Evolutionary conservation across 2,113 vertebrate genomes (phyloP).

Genomic region (Paramormyrops kingsleyae): DNA sequence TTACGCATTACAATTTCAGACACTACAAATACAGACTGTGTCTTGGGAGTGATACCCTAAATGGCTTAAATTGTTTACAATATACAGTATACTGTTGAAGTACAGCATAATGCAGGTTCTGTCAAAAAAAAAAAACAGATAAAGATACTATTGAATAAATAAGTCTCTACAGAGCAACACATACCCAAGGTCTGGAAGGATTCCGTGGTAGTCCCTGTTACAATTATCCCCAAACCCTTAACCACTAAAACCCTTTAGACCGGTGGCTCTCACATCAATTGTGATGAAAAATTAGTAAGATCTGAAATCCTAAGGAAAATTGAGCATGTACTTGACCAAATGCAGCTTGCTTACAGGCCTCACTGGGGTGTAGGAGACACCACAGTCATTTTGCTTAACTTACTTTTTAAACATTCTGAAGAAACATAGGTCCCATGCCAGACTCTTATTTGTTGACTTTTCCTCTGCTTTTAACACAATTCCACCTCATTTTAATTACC

Average conservation of each 20-base stretch:
- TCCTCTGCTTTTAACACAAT: not conserved
- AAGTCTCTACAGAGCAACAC: constrained; percentile 41
- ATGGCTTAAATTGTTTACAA: not conserved
- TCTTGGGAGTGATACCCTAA: not conserved
- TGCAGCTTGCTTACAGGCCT: not conserved
- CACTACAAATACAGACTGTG: not conserved
- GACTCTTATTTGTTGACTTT: not conserved
- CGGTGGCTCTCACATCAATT: not conserved
- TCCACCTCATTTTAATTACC: not conserved
- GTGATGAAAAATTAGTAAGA: not conserved
- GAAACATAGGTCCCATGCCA: not conserved
- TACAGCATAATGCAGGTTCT: no score
- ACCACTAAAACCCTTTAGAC: not conserved
- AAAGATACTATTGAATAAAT: constrained; percentile 8
- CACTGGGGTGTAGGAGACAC: not conserved
- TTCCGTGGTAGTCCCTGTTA: not conserved
- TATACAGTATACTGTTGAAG: not conserved
- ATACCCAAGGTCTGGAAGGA: not conserved
- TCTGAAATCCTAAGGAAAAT: not conserved
- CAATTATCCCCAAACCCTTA: not conserved
- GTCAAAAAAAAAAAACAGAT: not conserved
- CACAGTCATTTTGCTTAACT: not conserved
- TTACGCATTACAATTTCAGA: not conserved
- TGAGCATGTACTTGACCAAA: not conserved
- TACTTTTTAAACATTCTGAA: no score